Base-by-base conservation (phyloP, 2,888 invertebrate genomes). In the Opisthograptis luteolata region DNA sequence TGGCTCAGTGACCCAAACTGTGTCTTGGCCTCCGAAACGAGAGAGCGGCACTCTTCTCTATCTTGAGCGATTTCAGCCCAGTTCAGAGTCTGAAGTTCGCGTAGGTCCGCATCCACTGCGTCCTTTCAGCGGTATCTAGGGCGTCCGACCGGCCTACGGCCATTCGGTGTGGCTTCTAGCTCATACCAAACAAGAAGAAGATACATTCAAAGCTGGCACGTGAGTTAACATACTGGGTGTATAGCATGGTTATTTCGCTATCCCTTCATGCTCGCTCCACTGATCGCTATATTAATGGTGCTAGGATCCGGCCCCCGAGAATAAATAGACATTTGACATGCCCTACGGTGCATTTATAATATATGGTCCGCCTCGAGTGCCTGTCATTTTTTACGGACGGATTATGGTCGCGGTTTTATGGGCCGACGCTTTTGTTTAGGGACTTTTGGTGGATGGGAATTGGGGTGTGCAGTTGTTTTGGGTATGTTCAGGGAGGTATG, bases 261-360 rank as follows among this genome's bases (percentile, higher is more conserved):
- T 45, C 41, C 39, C 46, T 24, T 42, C 36, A 31, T 9, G 25
- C 31, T 12, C 84, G 87, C 73, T 82, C 78, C 68, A 70, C 72
- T 82, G 87, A 72, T 75, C 79, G 68, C 79, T 77, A 83, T 87
- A 89, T 88, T 87, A 88, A 89, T 89, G 86, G 79, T 71, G 36
- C 55, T 46, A 57, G 73, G 73, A 74, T 77, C 73, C 72, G 66
- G 72, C 74, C 73, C 77, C 46, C 78, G 78, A 79, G 79, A 81
- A 86, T 85, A 86, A 84, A 87, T 84, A 84, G 84, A 80, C 75
- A 70, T 70, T 68, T 74, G 86, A 85, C 86, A 69, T 80, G 79
- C 84, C 79, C 77, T 69, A 54, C 78, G 81, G 79, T 83, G 87
- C 85, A 87, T 87, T 55, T 83, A 76, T 84, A 81, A 88, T 84